phyloP scores from a whole-genome alignment of 2,888 invertebrate species.

The Glyphotaelius pellucidus region DNA sequence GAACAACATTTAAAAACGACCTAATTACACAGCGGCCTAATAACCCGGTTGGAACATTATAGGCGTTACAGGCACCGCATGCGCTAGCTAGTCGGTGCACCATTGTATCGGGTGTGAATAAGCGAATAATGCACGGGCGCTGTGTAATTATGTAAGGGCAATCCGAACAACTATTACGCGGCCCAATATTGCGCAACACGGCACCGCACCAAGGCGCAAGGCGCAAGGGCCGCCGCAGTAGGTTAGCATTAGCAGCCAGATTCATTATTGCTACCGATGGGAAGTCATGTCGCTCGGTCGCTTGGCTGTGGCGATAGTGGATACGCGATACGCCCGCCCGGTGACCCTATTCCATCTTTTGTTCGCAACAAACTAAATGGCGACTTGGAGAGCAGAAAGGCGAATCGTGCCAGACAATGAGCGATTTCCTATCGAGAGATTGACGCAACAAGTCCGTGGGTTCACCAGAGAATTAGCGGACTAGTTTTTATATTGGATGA shows the following conservation, averaged over 20 bases:
- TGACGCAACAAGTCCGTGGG: constrained; percentile 30
- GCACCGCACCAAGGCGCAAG: constrained; percentile 22
- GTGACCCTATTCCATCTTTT: constrained; percentile 52
- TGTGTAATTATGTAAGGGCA: constrained; percentile 48
- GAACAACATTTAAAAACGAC: neutral
- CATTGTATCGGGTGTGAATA: constrained; percentile 21
- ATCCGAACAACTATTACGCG: constrained; percentile 49
- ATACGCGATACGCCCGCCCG: constrained; percentile 27
- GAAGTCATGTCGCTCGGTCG: constrained; percentile 16
- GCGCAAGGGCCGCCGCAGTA: constrained; percentile 27
- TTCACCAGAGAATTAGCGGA: constrained; percentile 14
- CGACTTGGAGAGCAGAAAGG: constrained; percentile 18
- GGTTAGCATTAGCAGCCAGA: constrained; percentile 37
- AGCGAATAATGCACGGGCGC: constrained; percentile 12
- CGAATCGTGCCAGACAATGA: constrained; percentile 40
- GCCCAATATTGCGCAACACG: constrained; percentile 48
- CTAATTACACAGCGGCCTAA: neutral
- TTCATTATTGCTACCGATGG: constrained; percentile 36
- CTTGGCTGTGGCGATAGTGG: constrained; percentile 32
- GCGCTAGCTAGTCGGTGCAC: constrained; percentile 7
- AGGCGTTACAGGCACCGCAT: neutral
- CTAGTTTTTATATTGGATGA: constrained; percentile 33
- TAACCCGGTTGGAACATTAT: neutral
- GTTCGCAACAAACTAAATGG: constrained; percentile 44
- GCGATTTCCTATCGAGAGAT: constrained; percentile 35